These are phyloP conservation scores for Rhagium mordax DNA, from an alignment of 2,888 invertebrate genomes.

Conservation along the genomic window DNA sequence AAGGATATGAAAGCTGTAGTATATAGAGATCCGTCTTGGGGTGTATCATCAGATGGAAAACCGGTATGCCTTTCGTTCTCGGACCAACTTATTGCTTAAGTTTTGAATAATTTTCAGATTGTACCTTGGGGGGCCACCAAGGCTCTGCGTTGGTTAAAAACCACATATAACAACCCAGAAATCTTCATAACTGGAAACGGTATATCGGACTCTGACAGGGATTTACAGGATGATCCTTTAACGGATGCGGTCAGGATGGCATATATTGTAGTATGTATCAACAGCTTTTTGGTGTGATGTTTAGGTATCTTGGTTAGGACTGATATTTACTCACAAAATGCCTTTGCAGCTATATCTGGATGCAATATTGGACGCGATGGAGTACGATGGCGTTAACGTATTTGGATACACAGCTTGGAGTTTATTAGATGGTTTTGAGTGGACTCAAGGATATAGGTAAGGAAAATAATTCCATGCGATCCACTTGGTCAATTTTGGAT, in stretches of 20 bases:
- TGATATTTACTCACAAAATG: neutral
- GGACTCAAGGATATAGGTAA: constrained; percentile 67
- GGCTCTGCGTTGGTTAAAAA: constrained; percentile 74
- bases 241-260: too few species aligned
- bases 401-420: constrained; percentile 68
- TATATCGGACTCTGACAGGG: constrained; percentile 67
- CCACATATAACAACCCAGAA: constrained; percentile 74
- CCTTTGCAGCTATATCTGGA: constrained; percentile 67
- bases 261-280: too few species aligned
- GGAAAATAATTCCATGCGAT: too few species aligned
- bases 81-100: too few species aligned
- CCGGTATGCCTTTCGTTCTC: constrained; percentile 12
- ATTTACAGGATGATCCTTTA: neutral
- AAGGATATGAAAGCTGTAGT: neutral
- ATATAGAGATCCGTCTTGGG: constrained; percentile 9
- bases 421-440: constrained; percentile 61
- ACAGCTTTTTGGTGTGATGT: too few species aligned
- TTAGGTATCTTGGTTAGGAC: constrained; percentile 23
- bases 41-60: constrained; percentile 4
- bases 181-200: constrained; percentile 78
- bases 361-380: constrained; percentile 62
- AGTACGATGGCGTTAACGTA: constrained; percentile 64
- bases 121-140: constrained; percentile 79
- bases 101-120: constrained; percentile 56
- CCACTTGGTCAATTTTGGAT: too few species aligned